Evolutionary conservation across 2,113 vertebrate genomes (phyloP), one percentile per base, ranked within the genome.

Genomic region (Clarias magur): DNA sequence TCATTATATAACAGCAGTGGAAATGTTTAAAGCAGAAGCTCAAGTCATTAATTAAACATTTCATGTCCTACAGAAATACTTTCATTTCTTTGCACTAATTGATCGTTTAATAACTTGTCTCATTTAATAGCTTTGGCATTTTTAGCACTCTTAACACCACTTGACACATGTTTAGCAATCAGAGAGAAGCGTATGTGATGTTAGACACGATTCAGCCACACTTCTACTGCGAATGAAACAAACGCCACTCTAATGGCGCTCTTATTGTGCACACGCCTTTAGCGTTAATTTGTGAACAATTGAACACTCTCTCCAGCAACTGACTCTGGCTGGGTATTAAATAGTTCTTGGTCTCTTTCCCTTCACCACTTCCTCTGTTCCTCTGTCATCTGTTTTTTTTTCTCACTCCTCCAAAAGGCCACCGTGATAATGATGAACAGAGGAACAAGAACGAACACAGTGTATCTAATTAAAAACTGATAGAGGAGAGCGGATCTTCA

Each of bases 381-480:
- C 38, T 81, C 68, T n/a, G 13, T n/a, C 65, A 79, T 67, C 75
- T 7, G 21, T 42, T 48, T 80, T 67, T 59, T 86, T 53, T 86
- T 72, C 56, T 62, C 34, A 86, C 53, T 75, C 56, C 17, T 11
- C 54, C 7, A 27, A 73, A 89, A 90, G 72, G 89, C 86, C 83
- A 86, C 80, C 78, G 76, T 87, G 89, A 87, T 86, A 91, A 76
- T 54, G 75, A 88, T 88, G 88, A 89, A 80, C 72, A 27, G n/a
- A 80, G 63, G 85, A 54, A 84, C 53, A 65, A 91, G 91, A 91
- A 89, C 65, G 82, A 93, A 92, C 86, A 90, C 87, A 78, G 91
- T 92, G 91, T 89, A 88, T 88, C 88, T 91, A 92, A 95, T 95
- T 93, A 93, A 93, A 94, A 92, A 80, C 87, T 88, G 87, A 90